Evolutionary conservation across 2,113 vertebrate genomes (phyloP).

Genomic region (Rousettus leschenaultii): DNA sequence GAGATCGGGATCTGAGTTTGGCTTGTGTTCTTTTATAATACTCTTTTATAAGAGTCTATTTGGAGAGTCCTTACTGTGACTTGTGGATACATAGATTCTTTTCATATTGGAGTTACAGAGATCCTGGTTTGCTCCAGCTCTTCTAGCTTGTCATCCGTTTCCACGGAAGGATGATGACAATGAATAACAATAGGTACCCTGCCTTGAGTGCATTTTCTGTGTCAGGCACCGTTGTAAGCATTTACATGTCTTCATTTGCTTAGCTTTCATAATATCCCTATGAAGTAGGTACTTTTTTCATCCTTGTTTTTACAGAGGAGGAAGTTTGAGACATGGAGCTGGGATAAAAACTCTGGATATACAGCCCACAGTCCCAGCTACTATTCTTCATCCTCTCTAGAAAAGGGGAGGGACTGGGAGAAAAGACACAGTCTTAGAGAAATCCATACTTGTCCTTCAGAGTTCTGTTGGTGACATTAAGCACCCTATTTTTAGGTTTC

Average conservation of each 20-base stretch:
- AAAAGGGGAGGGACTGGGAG: not conserved
- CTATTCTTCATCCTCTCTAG: not conserved
- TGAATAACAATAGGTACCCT: not conserved
- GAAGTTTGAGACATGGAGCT: not conserved
- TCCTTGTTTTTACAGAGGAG: not conserved
- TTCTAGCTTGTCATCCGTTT: not conserved
- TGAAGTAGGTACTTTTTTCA: not conserved
- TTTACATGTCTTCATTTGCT: not conserved
- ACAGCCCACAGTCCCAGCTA: not conserved
- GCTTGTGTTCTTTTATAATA: not conserved
- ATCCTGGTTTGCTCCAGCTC: not conserved
- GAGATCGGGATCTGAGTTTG: not conserved
- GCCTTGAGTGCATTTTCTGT: too few species aligned
- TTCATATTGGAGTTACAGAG: not conserved
- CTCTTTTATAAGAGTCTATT: not conserved
- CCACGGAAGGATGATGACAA: not conserved
- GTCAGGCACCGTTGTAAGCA: not conserved
- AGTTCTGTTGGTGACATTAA: not conserved
- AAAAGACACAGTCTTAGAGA: not conserved
- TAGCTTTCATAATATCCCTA: not conserved
- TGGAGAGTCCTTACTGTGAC: not conserved
- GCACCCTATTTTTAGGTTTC: conserved; percentile 19
- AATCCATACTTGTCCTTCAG: not conserved
- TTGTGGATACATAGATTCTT: not conserved
- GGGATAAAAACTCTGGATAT: not conserved